A percentile compares a stretch with the other conserved stretches of the same genome.
phyloP scores from a whole-genome alignment of 2,797 vertebrate species.

The Coilia nasus region DNA sequence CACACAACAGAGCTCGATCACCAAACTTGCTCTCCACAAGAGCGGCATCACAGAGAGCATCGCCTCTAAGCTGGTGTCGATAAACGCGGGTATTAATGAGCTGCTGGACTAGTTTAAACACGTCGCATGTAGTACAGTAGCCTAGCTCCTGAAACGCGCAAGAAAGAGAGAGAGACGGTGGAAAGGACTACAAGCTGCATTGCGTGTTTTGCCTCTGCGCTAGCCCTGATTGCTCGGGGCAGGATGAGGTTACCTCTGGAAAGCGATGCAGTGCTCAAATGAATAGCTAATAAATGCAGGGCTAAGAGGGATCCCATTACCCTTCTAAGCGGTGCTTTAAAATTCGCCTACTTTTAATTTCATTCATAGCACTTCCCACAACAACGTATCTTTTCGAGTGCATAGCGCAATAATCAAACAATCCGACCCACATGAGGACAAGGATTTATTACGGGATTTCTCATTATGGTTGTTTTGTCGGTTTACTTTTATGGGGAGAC shows the following conservation, averaged over 20 bases:
- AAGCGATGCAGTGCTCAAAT: constrained; percentile 14
- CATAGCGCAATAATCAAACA: not conserved
- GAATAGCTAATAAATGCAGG: not conserved
- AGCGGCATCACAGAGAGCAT: not conserved
- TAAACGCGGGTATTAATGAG: constrained; percentile 20
- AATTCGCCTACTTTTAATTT: not conserved
- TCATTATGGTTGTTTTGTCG: not conserved
- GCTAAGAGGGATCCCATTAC: not conserved
- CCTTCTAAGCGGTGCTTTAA: not conserved
- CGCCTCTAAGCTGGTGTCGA: not conserved
- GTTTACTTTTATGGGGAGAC: not conserved
- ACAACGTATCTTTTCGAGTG: not conserved
- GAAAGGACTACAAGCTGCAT: constrained; percentile 66
- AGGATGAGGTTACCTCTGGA: constrained; percentile 16
- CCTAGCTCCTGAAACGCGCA: constrained; percentile 36
- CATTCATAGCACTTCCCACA: not conserved
- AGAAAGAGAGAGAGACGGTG: constrained; percentile 51
- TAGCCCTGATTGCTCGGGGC: constrained; percentile 35
- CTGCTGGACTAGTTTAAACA: constrained; percentile 51
- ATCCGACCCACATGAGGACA: not conserved
- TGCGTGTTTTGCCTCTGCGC: constrained; percentile 73
- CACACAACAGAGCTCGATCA: not conserved
- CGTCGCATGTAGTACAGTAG: constrained; percentile 38
- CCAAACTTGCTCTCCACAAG: not conserved
- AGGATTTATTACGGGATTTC: not conserved